A percentile compares a stretch with the other conserved stretches of the same genome.
phyloP scores from a whole-genome alignment of 2,888 invertebrate genomes.

The Encarsia formosa region DNA sequence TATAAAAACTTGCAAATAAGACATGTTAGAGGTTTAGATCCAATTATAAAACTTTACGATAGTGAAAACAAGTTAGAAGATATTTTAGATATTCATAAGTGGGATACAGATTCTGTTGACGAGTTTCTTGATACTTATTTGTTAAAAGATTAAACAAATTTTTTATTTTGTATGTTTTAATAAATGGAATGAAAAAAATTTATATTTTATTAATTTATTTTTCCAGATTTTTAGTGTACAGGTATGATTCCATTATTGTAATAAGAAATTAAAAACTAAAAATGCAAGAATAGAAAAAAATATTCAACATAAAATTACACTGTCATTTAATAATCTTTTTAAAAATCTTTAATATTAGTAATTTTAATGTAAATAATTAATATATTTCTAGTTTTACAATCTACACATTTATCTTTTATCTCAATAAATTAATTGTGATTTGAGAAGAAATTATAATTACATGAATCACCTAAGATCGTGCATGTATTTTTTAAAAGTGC shows the following conservation, averaged over 20 bases:
- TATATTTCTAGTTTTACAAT: not conserved
- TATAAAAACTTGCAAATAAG: constrained; percentile 89
- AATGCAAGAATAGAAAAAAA: not conserved
- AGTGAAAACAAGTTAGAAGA: constrained; percentile 79
- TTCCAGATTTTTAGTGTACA: too few species aligned
- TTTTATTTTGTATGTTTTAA: constrained; percentile 1
- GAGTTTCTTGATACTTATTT: constrained; percentile 92
- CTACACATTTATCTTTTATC: not conserved
- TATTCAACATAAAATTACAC: constrained; percentile 7
- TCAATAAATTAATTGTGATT: constrained; percentile 6
- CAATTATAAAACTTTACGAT: constrained; percentile 86
- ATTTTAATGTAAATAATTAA: not conserved
- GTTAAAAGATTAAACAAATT: constrained; percentile 34
- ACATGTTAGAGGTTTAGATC: constrained; percentile 91
- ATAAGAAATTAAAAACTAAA: not conserved
- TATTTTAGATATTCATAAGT: constrained; percentile 92
- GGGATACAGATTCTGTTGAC: constrained; percentile 97
- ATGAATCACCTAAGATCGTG: not conserved
- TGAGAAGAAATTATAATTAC: constrained; percentile 9
- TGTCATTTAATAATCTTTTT: too few species aligned
- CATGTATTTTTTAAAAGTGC: constrained; percentile 14
- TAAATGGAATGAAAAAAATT: not conserved
- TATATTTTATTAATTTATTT: not conserved
- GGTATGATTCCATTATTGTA: too few species aligned
- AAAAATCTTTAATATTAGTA: too few species aligned